phyloP scores from a whole-genome alignment of 1,140 invertebrate species.

The Schmidtea mediterranea region DNA sequence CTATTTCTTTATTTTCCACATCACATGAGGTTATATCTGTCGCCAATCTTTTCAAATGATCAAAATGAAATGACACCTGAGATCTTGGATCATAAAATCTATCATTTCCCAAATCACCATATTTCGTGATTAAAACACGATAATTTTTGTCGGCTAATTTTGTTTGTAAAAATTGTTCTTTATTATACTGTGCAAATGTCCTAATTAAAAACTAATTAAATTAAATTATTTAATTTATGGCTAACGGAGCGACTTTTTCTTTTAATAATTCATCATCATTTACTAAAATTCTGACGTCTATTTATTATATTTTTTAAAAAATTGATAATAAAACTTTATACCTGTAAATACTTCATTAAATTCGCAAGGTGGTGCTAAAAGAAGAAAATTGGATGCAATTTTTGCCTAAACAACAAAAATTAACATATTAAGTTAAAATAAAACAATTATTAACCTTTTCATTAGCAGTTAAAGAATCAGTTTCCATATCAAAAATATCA shows the following conservation, averaged over 20 bases:
- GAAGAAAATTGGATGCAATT: background rate
- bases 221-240: background rate
- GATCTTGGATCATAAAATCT: background rate
- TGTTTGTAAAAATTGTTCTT: background rate
- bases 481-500: too few species aligned
- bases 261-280: background rate
- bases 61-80: background rate
- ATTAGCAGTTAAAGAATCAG: too few species aligned
- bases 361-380: slow-evolving; percentile 1
- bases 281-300: slow-evolving; percentile 5
- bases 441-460: too few species aligned
- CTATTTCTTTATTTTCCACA: background rate
- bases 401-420: background rate
- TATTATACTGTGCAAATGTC: background rate
- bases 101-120: background rate
- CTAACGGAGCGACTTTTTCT: background rate
- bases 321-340: background rate
- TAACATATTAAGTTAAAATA: too few species aligned
- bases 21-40: background rate
- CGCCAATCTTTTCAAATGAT: background rate
- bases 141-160: background rate
- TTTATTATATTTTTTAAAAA: background rate
- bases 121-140: background rate
- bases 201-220: background rate
- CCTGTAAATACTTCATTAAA: background rate